Conservation (phyloP, 2,888 invertebrate genomes). For the Parthenolecanium corni region DNA sequence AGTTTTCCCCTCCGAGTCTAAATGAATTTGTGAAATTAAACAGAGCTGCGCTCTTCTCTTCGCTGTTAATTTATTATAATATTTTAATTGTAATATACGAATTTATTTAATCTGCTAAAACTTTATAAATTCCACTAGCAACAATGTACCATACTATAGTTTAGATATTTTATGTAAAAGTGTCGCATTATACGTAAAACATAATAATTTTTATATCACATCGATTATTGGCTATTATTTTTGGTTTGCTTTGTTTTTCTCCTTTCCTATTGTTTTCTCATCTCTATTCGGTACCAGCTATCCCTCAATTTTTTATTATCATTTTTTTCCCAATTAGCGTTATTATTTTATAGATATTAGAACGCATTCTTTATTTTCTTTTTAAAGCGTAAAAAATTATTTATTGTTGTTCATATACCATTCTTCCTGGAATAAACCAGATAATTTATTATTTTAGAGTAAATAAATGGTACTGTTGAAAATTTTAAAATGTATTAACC, state of each 20-base stretch:
- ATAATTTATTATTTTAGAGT: slow-evolving; percentile 2
- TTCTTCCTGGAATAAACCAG: not conserved
- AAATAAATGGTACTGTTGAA: slow-evolving; percentile 11
- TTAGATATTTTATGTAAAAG: slow-evolving; percentile 6
- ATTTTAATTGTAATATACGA: not conserved
- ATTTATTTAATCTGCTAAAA: not conserved
- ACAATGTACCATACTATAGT: not conserved
- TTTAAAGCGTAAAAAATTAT: not conserved
- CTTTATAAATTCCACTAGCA: not conserved
- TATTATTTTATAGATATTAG: not conserved
- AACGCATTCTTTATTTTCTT: no score
- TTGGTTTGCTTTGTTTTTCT: not conserved
- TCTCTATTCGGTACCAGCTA: not conserved
- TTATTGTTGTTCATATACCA: not conserved
- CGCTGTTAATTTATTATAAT: not conserved
- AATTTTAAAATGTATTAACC: not conserved
- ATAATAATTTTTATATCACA: slow-evolving; percentile 21
- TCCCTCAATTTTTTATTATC: not conserved
- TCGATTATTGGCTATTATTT: not conserved
- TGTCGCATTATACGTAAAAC: slow-evolving; percentile 14
- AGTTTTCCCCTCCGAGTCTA: no score
- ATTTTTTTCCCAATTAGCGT: not conserved
- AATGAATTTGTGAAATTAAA: not conserved
- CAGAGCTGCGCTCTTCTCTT: not conserved
- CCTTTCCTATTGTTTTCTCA: not conserved